A percentile compares a stretch with the other conserved stretches of the same genome.
Evolutionary conservation across 1,140 invertebrate genomes (phyloP).

Genomic region (Pogonomyrmex barbatus): DNA sequence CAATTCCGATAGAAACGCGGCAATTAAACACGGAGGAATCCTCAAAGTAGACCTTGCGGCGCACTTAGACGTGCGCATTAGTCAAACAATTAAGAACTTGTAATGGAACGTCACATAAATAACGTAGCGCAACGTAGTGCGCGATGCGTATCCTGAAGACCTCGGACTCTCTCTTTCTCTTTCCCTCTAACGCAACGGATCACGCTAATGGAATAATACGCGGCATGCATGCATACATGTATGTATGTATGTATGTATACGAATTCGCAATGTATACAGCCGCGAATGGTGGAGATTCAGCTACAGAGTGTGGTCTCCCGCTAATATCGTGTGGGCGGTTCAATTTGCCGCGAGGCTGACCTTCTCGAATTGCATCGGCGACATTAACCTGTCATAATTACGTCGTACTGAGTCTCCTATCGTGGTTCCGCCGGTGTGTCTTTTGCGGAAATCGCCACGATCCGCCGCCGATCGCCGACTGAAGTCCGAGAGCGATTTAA

Average conservation of each 20-base stretch:
- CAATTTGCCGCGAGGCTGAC: constrained; percentile 78
- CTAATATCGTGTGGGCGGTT: constrained; percentile 79
- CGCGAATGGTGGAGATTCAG: constrained; percentile 61
- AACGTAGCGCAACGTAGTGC: constrained; percentile 70
- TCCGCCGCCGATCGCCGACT: constrained; percentile 23
- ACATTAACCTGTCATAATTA: constrained; percentile 68
- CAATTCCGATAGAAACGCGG: constrained; percentile 9
- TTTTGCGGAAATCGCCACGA: constrained; percentile 38
- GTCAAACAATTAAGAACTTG: constrained; percentile 85
- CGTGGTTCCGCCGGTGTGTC: constrained; percentile 15
- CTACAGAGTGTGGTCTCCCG: constrained; percentile 73
- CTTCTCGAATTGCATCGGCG: constrained; percentile 67
- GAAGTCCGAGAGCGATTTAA: constrained; percentile 40
- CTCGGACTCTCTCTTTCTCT: constrained; percentile 46
- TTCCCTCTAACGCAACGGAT: constrained; percentile 65
- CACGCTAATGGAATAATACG: constrained; percentile 75
- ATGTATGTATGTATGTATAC: constrained; percentile 58
- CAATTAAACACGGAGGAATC: neutral
- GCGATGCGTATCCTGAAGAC: constrained; percentile 52
- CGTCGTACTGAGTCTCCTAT: constrained; percentile 30
- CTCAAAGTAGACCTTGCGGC: constrained; percentile 25
- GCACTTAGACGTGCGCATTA: constrained; percentile 80
- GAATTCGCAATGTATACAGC: constrained; percentile 66
- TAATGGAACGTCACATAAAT: constrained; percentile 86
- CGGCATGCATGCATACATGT: constrained; percentile 21